Percentiles rank a stretch among this genome's conserved stretches.
These are phyloP conservation scores for Thera obeliscata DNA, from an alignment of 2,888 invertebrate species.

Conservation along the genomic window DNA sequence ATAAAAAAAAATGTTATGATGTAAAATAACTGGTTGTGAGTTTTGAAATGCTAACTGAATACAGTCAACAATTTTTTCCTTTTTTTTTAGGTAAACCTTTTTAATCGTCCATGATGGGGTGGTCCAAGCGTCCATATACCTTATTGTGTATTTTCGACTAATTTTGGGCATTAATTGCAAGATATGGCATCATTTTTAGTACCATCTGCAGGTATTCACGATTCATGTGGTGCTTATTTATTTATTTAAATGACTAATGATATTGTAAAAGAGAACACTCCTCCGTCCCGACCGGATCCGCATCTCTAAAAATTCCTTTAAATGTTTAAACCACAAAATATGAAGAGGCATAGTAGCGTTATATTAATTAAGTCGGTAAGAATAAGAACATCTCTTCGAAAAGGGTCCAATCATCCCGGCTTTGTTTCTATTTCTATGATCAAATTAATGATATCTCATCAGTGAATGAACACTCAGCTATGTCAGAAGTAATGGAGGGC, in stretches of 20 bases:
- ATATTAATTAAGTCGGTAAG: conserved; percentile 16
- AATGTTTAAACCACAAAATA: conserved; percentile 6
- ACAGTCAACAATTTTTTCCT: too few relatives aligned
- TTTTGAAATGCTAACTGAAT: too few relatives aligned
- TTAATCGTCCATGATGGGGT: too few relatives aligned
- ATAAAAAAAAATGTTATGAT: not conserved
- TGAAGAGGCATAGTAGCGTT: conserved; percentile 3
- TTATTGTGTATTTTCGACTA: too few relatives aligned
- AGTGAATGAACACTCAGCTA: conserved; percentile 49
- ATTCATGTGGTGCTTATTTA: too few relatives aligned
- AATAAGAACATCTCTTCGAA: conserved; percentile 11
- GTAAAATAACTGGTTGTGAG: too few relatives aligned
- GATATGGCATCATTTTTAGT: too few relatives aligned
- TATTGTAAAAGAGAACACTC: not conserved
- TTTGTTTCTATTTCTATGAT: conserved; percentile 43
- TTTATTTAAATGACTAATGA: too few relatives aligned
- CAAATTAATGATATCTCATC: conserved; percentile 52
- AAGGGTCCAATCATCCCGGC: conserved; percentile 22
- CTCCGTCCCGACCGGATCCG: not conserved
- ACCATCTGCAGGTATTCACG: too few relatives aligned
- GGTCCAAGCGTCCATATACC: too few relatives aligned
- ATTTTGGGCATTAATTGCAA: too few relatives aligned
- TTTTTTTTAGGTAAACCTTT: too few relatives aligned
- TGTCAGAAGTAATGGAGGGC: conserved; percentile 54
- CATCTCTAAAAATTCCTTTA: not conserved